phyloP scores from a whole-genome alignment of 1,140 invertebrate genomes.

The Drosophila sp. region DNA sequence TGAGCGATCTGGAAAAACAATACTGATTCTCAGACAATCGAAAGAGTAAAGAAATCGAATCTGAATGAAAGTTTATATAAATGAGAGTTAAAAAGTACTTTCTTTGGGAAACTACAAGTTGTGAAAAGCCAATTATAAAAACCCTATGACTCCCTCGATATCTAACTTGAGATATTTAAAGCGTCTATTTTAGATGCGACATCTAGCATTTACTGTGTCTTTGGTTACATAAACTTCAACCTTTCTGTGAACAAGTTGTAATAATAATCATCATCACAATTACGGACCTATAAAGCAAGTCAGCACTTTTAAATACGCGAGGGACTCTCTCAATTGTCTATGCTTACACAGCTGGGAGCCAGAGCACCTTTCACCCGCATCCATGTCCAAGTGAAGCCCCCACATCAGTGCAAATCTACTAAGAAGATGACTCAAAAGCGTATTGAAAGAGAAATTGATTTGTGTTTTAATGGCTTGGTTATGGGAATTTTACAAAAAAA shows the following conservation, averaged over 20 bases:
- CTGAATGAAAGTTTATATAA: too few species aligned
- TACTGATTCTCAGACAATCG: too few species aligned
- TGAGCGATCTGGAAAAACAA: too few species aligned
- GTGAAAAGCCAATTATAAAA: too few species aligned
- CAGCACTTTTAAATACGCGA: conserved; percentile 10
- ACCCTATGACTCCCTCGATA: too few species aligned
- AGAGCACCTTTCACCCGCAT: conserved; percentile 59
- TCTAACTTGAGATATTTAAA: not conserved
- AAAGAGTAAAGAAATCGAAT: too few species aligned
- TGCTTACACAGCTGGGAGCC: not conserved
- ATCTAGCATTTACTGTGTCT: not conserved
- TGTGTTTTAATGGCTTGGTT: conserved; percentile 19
- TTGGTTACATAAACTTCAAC: conserved; percentile 5
- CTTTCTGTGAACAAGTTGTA: conserved; percentile 7
- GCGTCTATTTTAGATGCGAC: not conserved
- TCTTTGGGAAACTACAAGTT: too few species aligned
- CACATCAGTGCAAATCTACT: not conserved
- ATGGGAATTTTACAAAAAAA: conserved; percentile 27
- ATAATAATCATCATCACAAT: conserved; percentile 16
- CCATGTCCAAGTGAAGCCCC: not conserved
- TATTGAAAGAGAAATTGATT: conserved; percentile 68
- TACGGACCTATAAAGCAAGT: conserved; percentile 10
- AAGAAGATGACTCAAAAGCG: conserved; percentile 26
- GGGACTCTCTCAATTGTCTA: not conserved
- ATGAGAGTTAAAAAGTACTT: too few species aligned